Conservation (phyloP, 2,797 vertebrate genomes). For the Micrastur ruficollis region DNA sequence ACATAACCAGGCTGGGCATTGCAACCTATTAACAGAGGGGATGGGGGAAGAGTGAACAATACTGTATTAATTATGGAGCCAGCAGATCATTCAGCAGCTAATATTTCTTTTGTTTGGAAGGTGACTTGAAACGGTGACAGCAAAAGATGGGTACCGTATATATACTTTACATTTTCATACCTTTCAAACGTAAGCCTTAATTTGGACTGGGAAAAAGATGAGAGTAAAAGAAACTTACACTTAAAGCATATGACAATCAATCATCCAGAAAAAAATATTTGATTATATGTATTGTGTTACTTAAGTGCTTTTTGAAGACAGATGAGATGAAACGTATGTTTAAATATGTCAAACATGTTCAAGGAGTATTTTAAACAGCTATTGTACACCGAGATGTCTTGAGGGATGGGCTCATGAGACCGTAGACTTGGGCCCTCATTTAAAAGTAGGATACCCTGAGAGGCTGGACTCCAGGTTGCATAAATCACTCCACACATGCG, state of each 20-base stretch:
- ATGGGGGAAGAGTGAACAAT: neutral
- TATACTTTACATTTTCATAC: neutral
- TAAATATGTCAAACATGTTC: neutral
- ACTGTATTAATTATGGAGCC: neutral
- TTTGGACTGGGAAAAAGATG: neutral
- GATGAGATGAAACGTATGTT: neutral
- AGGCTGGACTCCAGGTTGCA: neutral
- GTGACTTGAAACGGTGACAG: neutral
- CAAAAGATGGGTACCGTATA: neutral
- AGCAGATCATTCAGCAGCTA: neutral
- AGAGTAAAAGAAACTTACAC: constrained; percentile 20
- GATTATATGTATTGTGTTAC: constrained; percentile 31
- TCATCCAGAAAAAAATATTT: neutral
- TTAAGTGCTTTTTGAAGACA: constrained; percentile 27
- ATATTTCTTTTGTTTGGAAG: constrained; percentile 2
- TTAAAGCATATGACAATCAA: neutral
- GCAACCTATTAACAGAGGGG: neutral
- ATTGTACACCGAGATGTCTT: neutral
- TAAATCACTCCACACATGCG: neutral
- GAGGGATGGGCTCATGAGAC: neutral
- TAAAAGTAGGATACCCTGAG: neutral
- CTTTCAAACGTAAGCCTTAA: neutral
- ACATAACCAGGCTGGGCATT: neutral
- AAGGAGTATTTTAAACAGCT: constrained; percentile 3
- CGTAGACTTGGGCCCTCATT: neutral